Base-by-base conservation (phyloP, 2,113 vertebrate genomes). In the Anas platyrhynchos region DNA sequence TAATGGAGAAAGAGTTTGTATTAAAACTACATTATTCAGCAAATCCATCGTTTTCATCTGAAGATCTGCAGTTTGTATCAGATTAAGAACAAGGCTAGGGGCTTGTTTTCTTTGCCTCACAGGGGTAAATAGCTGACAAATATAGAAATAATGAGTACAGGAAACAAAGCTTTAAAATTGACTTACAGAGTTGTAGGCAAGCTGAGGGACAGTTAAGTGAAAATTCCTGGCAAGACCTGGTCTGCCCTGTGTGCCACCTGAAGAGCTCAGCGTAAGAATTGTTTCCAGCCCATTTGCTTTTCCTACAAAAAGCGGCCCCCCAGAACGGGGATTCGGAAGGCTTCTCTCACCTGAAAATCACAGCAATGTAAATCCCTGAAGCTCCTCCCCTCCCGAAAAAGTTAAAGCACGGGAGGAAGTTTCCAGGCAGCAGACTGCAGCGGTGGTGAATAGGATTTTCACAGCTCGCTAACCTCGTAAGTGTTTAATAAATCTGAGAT, bases 401-500 rank as follows among this genome's bases (percentile, higher is more conserved):
- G 55, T 50, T 91, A 91, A 65, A 97, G 93, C 86, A 65, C 89
- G 10, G 76, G 83, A 84, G 86, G 92, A 93, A 81, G 82, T 68
- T 91, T 78, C 61, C 72, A 83, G 96, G 88, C 79, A 86, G 96
- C 84, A 91, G 79, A 29, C 71, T 50, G 84, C 79, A 22, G 63
- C 52, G 73, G 59, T 22, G 77, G 94, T 50, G 85, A 80, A 86
- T 91, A 32, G 12, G 94, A 66, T 96, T 95, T 95, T 91, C 95
- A 92, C 90, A 92, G 80, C 91, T 91, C 93, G 80, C 88, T 90
- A 93, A 86, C 86, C 76, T 55, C 83, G 76, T 71, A 83, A 93
- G 76, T 69, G 91, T 86, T 95, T 88, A 69, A 92, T 96, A 93
- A 93, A 96, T 94, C 91, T 85, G 69, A 86, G 81, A 84, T 90